phyloP scores from a whole-genome alignment of 2,113 vertebrate species.

The Nothocercus nigrocapillus region DNA sequence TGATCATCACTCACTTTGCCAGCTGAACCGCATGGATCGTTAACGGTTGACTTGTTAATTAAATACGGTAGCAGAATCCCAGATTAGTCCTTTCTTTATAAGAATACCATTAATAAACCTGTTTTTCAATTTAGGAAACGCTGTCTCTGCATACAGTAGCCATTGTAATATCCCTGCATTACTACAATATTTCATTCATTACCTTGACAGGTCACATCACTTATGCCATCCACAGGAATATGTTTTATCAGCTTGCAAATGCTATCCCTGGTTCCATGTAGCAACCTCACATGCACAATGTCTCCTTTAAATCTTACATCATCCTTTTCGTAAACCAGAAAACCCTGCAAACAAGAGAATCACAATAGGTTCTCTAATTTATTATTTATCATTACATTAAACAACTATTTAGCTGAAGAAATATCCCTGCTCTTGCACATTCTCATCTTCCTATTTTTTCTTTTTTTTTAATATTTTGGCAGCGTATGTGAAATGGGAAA shows the following conservation, averaged over 20 bases:
- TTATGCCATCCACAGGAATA: neutral
- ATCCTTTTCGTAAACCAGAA: neutral
- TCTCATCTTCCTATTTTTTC: neutral
- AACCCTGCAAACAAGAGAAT: neutral
- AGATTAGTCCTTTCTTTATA: constrained; percentile 53
- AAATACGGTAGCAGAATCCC: constrained; percentile 62
- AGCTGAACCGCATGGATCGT: constrained; percentile 46
- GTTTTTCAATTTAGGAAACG: constrained; percentile 67
- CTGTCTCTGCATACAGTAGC: constrained; percentile 1
- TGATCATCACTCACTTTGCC: constrained; percentile 54
- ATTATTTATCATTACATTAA: neutral
- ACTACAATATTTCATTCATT: constrained; percentile 50
- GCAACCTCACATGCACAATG: neutral
- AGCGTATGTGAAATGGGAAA: neutral
- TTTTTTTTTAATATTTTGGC: neutral
- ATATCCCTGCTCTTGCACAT: neutral
- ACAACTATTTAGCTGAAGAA: neutral
- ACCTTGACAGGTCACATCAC: neutral
- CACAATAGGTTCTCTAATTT: neutral
- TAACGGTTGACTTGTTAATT: constrained; percentile 68
- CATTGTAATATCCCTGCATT: constrained; percentile 11
- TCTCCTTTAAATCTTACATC: neutral
- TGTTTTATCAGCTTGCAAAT: constrained; percentile 22
- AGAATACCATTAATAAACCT: constrained; percentile 55
- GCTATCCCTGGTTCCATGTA: neutral